A percentile compares a stretch with the other conserved stretches of the same genome.
These are phyloP conservation scores for Dasyprocta punctata DNA, from an alignment of 2,113 vertebrate species.

Conservation along the genomic window DNA sequence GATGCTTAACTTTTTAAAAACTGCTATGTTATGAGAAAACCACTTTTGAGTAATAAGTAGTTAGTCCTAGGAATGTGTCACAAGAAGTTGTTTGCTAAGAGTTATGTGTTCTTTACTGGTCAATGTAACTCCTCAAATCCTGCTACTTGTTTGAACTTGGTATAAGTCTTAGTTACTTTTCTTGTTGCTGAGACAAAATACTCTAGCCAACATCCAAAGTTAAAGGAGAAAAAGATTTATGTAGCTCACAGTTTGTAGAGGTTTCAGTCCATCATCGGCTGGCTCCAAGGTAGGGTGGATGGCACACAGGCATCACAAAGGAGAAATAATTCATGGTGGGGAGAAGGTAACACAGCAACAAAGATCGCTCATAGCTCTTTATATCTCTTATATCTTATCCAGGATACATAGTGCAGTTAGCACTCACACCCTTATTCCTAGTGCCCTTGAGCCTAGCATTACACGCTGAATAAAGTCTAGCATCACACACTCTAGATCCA, in stretches of 20 bases:
- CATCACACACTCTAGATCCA: not conserved
- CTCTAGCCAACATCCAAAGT: not conserved
- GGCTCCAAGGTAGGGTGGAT: not conserved
- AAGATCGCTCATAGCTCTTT: not conserved
- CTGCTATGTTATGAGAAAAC: not conserved
- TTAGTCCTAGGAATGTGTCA: slow-evolving; percentile 26
- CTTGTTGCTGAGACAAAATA: not conserved
- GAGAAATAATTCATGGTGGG: not conserved
- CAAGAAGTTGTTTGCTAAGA: not conserved
- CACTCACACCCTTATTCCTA: not conserved
- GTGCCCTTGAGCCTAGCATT: not conserved
- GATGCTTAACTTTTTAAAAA: not conserved
- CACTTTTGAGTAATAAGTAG: not conserved
- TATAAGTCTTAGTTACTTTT: not conserved
- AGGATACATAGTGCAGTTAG: not conserved
- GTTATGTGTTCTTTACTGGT: not conserved
- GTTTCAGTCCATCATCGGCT: not conserved
- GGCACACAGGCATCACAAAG: not conserved
- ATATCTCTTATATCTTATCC: not conserved
- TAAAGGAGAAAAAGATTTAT: not conserved
- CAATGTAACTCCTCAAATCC: not conserved
- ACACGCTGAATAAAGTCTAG: not conserved
- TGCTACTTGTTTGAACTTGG: not conserved
- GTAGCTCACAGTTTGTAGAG: not conserved
- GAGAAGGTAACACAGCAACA: not conserved